Evolutionary conservation across 2,797 vertebrate genomes (phyloP), one percentile per base, ranked within the genome.

Genomic region (Oreochromis grahami): DNA sequence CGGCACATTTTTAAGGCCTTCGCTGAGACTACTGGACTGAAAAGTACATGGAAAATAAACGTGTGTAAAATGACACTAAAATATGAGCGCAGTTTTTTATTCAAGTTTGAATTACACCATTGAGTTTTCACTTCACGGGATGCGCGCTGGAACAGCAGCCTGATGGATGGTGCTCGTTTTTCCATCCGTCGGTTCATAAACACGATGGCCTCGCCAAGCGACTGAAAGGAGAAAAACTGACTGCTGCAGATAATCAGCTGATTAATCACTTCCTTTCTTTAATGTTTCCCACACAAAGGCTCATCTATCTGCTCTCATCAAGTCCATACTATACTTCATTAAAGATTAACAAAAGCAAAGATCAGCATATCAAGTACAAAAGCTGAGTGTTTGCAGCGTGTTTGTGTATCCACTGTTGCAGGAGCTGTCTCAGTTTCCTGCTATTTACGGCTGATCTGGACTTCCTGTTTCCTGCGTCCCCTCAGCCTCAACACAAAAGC

Each of bases 391-490:
- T 5, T 24, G 1, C 0, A 12, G 12, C 34, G 36, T 58, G 60
- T 77, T 55, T 68, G 56, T 76, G 84, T 83, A 6, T 81, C 70
- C 74, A 78, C 68, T 78, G 32, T 65, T 76, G 80, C 56, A 79
- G 85, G 84, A 85, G 76, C 68, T 21, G 19, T 77, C 56, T 58
- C 19, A 52, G 55, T 55, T 89, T 92, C 86, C 85, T 84, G 82
- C 79, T 76, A 2, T 87, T 90, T 82, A 79, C 19, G 4, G 76
- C 82, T 38, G 70, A 76, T 76, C 80, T 82, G 55, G 29, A 84
- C 88, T 91, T 89, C 89, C 87, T 87, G 84, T 83, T 86, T 91
- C 89, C 87, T 86, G 85, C 7, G 29, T 83, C 55, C 38, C 50
- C 21, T 80, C 72, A 2, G 68, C 53, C 72, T 80, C 13, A 0